Conservation (phyloP, 2,113 vertebrate genomes). For the Hippolais icterina region DNA sequence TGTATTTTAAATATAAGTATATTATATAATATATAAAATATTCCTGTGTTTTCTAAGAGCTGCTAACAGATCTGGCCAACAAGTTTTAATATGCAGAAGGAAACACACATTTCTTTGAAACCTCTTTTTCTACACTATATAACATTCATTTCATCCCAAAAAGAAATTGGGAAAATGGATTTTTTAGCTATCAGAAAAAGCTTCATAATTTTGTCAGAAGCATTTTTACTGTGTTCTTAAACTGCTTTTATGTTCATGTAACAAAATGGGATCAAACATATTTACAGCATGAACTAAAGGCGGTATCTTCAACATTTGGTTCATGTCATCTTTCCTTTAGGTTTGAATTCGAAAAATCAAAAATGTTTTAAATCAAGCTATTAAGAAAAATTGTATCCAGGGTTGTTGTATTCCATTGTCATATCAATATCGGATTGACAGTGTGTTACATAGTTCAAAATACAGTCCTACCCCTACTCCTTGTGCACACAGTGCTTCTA, state of each 20-base stretch:
- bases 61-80: background rate
- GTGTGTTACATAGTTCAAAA: background rate
- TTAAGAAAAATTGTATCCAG: background rate
- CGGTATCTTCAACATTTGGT: fast-evolving
- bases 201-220: background rate
- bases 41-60: background rate
- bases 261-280: background rate
- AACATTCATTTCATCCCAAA: background rate
- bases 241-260: background rate
- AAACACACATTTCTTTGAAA: background rate
- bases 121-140: background rate
- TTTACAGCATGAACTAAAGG: background rate
- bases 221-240: background rate
- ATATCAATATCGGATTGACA: background rate
- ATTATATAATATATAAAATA: background rate
- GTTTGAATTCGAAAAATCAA: background rate
- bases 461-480: background rate
- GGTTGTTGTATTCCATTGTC: fast-evolving
- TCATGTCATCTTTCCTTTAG: background rate
- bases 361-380: background rate
- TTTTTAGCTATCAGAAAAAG: background rate
- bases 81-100: background rate
- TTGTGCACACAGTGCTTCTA: background rate
- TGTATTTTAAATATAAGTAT: too few species aligned
- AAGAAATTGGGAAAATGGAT: background rate